A percentile compares a stretch with the other conserved stretches of the same genome.
Evolutionary conservation across 2,113 vertebrate genomes (phyloP).

Genomic region (Triplophysa rosa): DNA sequence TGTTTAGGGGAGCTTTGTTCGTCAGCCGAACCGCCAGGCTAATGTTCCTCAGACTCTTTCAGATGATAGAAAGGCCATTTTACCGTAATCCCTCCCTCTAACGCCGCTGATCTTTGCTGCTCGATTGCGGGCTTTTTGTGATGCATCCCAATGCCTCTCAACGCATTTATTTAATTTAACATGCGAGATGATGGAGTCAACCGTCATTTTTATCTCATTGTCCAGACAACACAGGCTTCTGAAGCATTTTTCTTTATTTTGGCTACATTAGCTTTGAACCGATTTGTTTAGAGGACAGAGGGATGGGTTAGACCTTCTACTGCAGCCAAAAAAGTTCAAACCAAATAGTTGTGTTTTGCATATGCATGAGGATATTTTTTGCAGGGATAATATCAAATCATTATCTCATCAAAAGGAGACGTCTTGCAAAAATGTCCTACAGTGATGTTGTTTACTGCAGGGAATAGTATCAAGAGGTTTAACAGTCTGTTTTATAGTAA

Average conservation of each 20-base stretch:
- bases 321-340: neutral
- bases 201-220: constrained; percentile 22
- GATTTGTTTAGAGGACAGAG: neutral
- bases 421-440: neutral
- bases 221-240: constrained; percentile 4
- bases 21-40: constrained; percentile 42
- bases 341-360: neutral
- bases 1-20: constrained; percentile 56
- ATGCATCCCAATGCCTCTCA: constrained; percentile 7
- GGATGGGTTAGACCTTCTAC: constrained; percentile 11
- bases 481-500: constrained; percentile 25
- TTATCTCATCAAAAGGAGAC: constrained; percentile 13
- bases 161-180: constrained; percentile 46
- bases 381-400: neutral
- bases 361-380: constrained; percentile 3
- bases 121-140: constrained; percentile 12
- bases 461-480: neutral
- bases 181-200: constrained; percentile 36
- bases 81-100: constrained; percentile 35
- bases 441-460: neutral
- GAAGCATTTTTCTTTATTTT: constrained; percentile 11
- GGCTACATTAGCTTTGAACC: constrained; percentile 2
- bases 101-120: constrained; percentile 38
- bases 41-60: constrained; percentile 41
- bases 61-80: constrained; percentile 32